These are phyloP conservation scores for Aphaenogaster rudis DNA, from an alignment of 1,140 invertebrate genomes.

Conservation along the genomic window DNA sequence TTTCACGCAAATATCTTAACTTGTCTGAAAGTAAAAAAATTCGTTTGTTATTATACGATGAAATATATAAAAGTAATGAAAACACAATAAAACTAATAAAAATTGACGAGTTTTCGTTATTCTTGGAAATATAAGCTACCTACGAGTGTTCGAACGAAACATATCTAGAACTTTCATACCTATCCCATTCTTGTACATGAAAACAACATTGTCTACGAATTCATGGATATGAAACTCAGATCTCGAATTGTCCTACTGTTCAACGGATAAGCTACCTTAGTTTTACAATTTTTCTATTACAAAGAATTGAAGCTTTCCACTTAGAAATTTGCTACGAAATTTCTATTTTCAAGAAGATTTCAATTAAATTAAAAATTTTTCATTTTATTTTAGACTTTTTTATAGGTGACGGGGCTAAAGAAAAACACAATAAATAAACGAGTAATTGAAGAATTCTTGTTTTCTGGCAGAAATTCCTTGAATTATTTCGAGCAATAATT, in stretches of 20 bases:
- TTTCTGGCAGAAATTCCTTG: not conserved
- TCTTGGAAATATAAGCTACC: not conserved
- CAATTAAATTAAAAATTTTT: not conserved
- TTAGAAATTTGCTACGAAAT: not conserved
- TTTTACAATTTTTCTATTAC: constrained; percentile 1
- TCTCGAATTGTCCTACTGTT: not conserved
- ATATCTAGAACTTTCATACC: not conserved
- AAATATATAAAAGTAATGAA: not conserved
- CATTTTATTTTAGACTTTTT: constrained; percentile 3
- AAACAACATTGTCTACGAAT: not conserved
- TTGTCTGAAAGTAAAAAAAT: constrained; percentile 6
- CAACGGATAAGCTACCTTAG: not conserved
- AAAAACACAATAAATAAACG: not conserved
- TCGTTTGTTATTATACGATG: not conserved
- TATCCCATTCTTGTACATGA: not conserved
- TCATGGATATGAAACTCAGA: constrained; percentile 16
- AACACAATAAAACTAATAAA: not conserved
- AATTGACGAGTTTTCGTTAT: not conserved
- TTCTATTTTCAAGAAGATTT: not conserved
- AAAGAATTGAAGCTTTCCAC: not conserved
- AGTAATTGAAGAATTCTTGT: not conserved
- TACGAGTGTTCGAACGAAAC: not conserved
- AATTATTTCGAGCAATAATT: not conserved
- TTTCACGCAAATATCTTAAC: not conserved
- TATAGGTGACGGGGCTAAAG: not conserved